Evolutionary conservation across 2,888 invertebrate species (phyloP), one percentile per base, ranked within the genome.

Genomic region (Cryptocephalus primarius): DNA sequence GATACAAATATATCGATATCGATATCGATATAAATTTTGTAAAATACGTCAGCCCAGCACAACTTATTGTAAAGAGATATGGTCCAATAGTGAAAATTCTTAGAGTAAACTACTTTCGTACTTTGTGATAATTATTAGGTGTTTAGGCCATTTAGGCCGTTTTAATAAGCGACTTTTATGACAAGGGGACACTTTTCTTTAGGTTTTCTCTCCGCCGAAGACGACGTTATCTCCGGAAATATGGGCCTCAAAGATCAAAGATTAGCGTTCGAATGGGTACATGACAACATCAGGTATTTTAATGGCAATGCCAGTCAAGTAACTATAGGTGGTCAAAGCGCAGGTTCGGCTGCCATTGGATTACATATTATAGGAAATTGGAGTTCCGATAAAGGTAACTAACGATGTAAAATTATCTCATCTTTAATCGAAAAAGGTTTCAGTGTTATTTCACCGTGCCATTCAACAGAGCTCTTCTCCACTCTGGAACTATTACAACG

Each of bases 381-480:
- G 36, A 44, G 42, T 11, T 11, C n/a, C 4, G n/a, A n/a, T 36
- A n/a, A 36, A 36, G 36, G 36, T 36, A 36, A 4, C 4, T 6
- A 11, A 36, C 12, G 36, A 22, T 22, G 39, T 33, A 44, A 42
- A 42, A 6, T 40, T 36, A 4, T 11, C 6, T n/a, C 12, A 4
- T 4, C 4, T 6, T 11, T 6, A 36, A n/a, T 4, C 12, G n/a
- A 36, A 36, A 4, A 6, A 2, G 11, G 8, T 49, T 46, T 13
- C 9, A 51, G 51, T 40, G 12, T 39, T 51, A 34, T 51, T 51
- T n/a, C 44, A 48, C 33, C 47, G 42, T 10, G 51, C 45, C 8
- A 51, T 51, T 39, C 39, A 49, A 36, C 48, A 51, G 41, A 51
- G 51, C 38, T 45, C 48, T 34, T 45, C 43, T 32, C 43, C 44